phyloP scores from a whole-genome alignment of 2,888 invertebrate species.

The Sceliomorpha sp. region DNA sequence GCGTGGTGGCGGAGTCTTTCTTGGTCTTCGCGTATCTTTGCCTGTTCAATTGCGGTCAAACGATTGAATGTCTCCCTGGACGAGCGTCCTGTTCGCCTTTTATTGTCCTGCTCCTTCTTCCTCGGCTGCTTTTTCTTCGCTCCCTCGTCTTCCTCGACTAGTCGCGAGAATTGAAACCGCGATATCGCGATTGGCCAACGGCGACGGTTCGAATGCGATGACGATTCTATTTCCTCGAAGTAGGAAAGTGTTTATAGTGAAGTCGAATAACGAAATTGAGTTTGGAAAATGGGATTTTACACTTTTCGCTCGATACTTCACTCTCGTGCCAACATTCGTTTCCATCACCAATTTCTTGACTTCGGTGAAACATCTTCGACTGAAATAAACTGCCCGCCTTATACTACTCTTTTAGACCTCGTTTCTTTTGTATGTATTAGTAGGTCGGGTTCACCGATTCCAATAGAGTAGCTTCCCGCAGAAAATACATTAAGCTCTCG shows the following conservation, averaged over 20 bases:
- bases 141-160: constrained; percentile 42
- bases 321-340: constrained; percentile 27
- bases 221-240: constrained; percentile 69
- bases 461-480: constrained; percentile 94
- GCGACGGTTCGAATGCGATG: constrained; percentile 54
- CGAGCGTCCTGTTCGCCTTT: constrained; percentile 69
- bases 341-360: constrained; percentile 20
- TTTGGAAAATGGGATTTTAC: constrained; percentile 68
- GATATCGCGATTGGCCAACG: constrained; percentile 68
- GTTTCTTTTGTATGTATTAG: constrained; percentile 62
- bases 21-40: constrained; percentile 60
- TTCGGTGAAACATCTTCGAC: constrained; percentile 30
- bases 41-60: constrained; percentile 71
- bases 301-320: constrained; percentile 45
- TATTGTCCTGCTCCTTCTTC: constrained; percentile 56
- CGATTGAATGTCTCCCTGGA: constrained; percentile 80
- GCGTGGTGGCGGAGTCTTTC: constrained; percentile 43
- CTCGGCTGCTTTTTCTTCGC: constrained; percentile 38
- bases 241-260: constrained; percentile 46
- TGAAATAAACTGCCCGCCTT: constrained; percentile 7
- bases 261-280: constrained; percentile 58
- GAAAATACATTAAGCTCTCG: constrained; percentile 95
- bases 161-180: constrained; percentile 76
- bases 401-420: constrained; percentile 9
- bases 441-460: constrained; percentile 95